These are phyloP conservation scores for Lasioglossum villosulum DNA, from an alignment of 2,888 invertebrate species.

Conservation along the genomic window DNA sequence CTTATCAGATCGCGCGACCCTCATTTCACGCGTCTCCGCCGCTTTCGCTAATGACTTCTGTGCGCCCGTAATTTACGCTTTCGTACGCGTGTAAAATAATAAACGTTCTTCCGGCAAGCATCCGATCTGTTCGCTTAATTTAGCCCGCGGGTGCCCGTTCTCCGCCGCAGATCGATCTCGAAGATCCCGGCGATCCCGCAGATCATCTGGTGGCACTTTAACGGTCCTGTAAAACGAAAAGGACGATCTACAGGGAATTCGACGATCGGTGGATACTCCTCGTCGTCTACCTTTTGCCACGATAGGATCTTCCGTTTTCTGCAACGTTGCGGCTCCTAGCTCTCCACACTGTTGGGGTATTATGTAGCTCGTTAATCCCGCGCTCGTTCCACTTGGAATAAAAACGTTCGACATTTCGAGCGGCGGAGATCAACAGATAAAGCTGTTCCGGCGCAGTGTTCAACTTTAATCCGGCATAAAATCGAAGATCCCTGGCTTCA, in stretches of 20 bases:
- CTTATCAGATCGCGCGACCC: slow-evolving; percentile 69
- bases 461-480: not conserved
- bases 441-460: not conserved
- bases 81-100: slow-evolving; percentile 31
- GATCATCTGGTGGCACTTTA: slow-evolving; percentile 6
- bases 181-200: not conserved
- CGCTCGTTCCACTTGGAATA: not conserved
- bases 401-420: not conserved
- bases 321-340: not conserved
- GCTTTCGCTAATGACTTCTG: slow-evolving; percentile 38
- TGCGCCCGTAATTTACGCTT: slow-evolving; percentile 31
- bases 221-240: not conserved
- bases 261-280: not conserved
- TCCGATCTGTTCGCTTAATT: not conserved
- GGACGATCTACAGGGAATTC: not conserved
- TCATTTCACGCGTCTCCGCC: slow-evolving; percentile 44
- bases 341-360: not conserved
- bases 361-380: not conserved
- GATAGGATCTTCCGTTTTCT: slow-evolving; percentile 14
- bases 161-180: not conserved
- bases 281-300: not conserved
- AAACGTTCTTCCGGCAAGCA: slow-evolving; percentile 36
- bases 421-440: slow-evolving; percentile 1
- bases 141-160: not conserved
- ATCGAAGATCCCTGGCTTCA: not conserved